Evolutionary conservation across 2,888 invertebrate genomes (phyloP).

Genomic region (Notodonta ziczac): DNA sequence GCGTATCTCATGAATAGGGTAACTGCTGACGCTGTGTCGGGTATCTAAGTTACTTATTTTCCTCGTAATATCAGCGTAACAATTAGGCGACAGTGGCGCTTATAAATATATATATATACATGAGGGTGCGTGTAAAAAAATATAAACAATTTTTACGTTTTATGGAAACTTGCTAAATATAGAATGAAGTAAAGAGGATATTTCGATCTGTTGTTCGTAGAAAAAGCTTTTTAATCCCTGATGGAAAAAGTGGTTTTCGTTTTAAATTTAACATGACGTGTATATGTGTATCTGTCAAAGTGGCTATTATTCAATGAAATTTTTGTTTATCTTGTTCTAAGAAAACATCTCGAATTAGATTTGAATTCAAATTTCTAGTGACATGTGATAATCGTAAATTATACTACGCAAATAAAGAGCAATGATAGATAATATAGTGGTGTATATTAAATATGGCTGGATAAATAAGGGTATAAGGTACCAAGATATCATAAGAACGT

Average conservation of each 20-base stretch:
- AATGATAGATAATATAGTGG: no score
- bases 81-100: slow-evolving; percentile 1
- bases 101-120: background rate
- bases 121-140: background rate
- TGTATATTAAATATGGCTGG: background rate
- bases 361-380: no score
- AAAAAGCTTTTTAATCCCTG: no score
- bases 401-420: no score
- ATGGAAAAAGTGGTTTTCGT: no score
- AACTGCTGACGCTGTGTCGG: slow-evolving; percentile 20
- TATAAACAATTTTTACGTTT: background rate
- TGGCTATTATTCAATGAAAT: no score
- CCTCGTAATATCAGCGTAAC: slow-evolving; percentile 7
- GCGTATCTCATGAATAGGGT: slow-evolving; percentile 26
- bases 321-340: no score
- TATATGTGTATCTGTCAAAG: no score
- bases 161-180: background rate
- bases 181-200: background rate
- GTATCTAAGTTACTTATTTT: slow-evolving; percentile 21
- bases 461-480: background rate
- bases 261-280: no score
- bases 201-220: no score
- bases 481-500: background rate
- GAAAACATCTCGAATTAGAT: no score
- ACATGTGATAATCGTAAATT: no score